phyloP scores from a whole-genome alignment of 2,797 vertebrate genomes.

The Aselliscus stoliczkanus region DNA sequence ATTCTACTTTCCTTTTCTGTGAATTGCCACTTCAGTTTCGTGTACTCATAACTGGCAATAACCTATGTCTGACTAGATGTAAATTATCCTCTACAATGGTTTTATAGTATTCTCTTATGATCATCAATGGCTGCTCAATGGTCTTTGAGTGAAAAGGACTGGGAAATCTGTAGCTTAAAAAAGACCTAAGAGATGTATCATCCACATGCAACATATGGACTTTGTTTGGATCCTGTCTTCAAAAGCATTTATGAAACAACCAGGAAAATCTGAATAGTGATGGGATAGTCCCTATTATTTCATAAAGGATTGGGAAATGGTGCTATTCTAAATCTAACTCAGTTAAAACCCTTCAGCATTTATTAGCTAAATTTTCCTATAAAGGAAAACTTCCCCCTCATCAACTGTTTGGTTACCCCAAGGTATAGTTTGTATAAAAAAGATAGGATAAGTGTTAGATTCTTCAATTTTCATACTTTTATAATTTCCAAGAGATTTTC shows the following conservation, averaged over 20 bases:
- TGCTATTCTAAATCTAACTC: neutral
- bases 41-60: neutral
- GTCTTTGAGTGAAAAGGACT: neutral
- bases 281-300: neutral
- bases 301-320: neutral
- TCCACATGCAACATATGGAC: neutral
- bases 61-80: neutral
- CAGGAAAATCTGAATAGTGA: neutral
- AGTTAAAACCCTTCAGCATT: neutral
- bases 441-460: neutral
- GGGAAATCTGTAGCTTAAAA: constrained; percentile 9
- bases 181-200: neutral
- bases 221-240: neutral
- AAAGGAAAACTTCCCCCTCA: neutral
- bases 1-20: neutral
- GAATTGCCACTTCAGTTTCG: constrained; percentile 22
- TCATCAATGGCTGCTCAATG: neutral
- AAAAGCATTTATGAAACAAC: neutral
- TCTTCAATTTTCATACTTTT: neutral
- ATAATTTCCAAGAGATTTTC: neutral
- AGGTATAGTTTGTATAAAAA: neutral
- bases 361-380: constrained; percentile 18
- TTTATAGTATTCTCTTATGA: neutral
- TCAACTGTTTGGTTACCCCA: neutral
- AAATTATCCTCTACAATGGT: neutral